Conservation (phyloP, 2,113 vertebrate species). For the Procavia capensis region DNA sequence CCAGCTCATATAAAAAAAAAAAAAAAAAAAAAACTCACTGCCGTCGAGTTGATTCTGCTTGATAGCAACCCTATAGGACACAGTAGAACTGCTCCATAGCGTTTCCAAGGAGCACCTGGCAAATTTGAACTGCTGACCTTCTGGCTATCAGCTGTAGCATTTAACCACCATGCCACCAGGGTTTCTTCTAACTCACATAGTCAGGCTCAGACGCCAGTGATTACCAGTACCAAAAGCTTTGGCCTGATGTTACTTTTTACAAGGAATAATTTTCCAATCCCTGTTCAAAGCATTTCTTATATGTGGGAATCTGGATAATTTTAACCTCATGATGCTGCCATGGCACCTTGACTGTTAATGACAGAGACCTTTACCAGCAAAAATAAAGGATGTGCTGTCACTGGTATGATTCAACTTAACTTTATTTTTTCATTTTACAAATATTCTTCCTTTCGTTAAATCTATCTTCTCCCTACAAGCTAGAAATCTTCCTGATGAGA, state of each 20-base stretch:
- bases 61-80: too few species aligned
- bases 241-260: not conserved
- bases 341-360: not conserved
- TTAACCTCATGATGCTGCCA: not conserved
- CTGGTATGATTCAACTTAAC: not conserved
- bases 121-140: too few species aligned
- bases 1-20: too few species aligned
- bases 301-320: slow-evolving; percentile 31
- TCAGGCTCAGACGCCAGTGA: not conserved
- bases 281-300: not conserved
- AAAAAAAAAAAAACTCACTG: too few species aligned
- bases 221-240: not conserved
- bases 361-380: not conserved
- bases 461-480: not conserved
- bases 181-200: not conserved
- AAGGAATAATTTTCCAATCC: not conserved
- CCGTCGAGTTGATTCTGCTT: too few species aligned
- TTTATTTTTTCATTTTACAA: slow-evolving; percentile 16
- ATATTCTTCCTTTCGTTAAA: slow-evolving; percentile 3
- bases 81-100: too few species aligned
- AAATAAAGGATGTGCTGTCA: not conserved
- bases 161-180: too few species aligned
- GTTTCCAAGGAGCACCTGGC: too few species aligned
- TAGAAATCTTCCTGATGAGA: not conserved
- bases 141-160: too few species aligned